Evolutionary conservation across 2,888 invertebrate genomes (phyloP).

Genomic region (Meandrusa payeni): DNA sequence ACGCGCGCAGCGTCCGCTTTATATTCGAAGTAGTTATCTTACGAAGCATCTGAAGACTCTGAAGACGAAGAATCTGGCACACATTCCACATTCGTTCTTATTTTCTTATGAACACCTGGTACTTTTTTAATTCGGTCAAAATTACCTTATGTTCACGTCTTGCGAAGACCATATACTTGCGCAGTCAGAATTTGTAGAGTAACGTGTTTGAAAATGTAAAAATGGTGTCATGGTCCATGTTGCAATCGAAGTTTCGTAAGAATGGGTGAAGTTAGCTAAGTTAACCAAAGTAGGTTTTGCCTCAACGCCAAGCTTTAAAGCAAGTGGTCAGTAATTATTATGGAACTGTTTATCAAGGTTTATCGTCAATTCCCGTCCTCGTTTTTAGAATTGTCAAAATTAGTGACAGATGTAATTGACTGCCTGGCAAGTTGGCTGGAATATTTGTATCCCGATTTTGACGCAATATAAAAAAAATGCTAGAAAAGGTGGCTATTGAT

Average conservation of each 20-base stretch:
- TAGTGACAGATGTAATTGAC: slow-evolving; percentile 59
- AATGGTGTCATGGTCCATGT: slow-evolving; percentile 23
- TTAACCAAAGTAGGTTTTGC: slow-evolving; percentile 2
- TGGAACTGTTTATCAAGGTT: slow-evolving; percentile 62
- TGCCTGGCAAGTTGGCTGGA: slow-evolving; percentile 57
- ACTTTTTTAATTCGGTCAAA: too few species aligned
- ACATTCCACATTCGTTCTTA: too few species aligned
- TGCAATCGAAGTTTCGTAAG: slow-evolving; percentile 21
- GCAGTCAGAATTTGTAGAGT: too few species aligned
- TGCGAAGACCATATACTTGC: too few species aligned
- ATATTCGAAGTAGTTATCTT: too few species aligned
- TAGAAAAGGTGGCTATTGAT: slow-evolving; percentile 73
- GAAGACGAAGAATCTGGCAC: too few species aligned
- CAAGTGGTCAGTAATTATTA: slow-evolving; percentile 30
- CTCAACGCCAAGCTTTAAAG: not conserved
- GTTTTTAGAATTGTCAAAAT: slow-evolving; percentile 56
- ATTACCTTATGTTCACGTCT: too few species aligned
- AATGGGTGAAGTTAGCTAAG: not conserved
- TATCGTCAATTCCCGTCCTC: slow-evolving; percentile 51
- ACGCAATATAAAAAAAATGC: slow-evolving; percentile 49
- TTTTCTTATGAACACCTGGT: too few species aligned
- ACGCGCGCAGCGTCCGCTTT: too few species aligned
- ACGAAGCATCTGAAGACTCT: too few species aligned
- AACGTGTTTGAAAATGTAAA: not conserved
- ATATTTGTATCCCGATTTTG: slow-evolving; percentile 72